Base-by-base conservation (phyloP, 2,113 vertebrate species). In the Rattus rattus region DNA sequence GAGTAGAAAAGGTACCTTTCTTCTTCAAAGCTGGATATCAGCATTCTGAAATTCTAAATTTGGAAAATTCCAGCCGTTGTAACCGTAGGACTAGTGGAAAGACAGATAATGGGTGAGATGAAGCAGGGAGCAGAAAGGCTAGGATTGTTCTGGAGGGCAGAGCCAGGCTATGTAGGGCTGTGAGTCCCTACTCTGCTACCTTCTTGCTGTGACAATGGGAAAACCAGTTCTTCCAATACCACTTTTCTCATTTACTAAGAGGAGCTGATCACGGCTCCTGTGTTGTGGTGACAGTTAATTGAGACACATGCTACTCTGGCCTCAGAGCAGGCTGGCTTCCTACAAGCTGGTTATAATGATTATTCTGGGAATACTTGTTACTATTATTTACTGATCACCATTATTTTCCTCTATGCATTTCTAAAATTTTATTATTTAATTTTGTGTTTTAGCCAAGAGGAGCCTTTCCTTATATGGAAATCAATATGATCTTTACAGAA, bases 31-130 rank as follows among this genome's bases (percentile, higher is more conserved):
- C 70, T 54, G 47, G 30, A 90, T 16, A 5, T 11, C 49, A 75
- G 85, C 52, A 69, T 90, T 92, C 73, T 83, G n/a, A 67, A 72
- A 80, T 61, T 94, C 84, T 54, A 54, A 84, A 84, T 94, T 13
- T 24, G 70, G 52, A 94, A 84, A 79, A 28, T 28, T 26, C 49
- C 36, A 63, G 43, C 67, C 6, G 16, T n/a, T 59, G 22, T 24
- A 22, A 47, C 43, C 10, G 1, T 22, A n/a, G 85, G 30, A 10
- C 22, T 9, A 39, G 5, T 13, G 0, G 1, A n/a, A 20, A 77
- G 65, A 69, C 73, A 47, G 6, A 36, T 5, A 79, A 61, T 16
- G 20, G 54, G n/a, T 22, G n/a, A 79, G 59, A 39, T 10, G 26
- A 5, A 1, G 47, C 72, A 10, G 17, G 30, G 19, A 69, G 26